These are phyloP conservation scores for Kryptolebias ocellatus DNA, from an alignment of 2,797 vertebrate species.

Conservation along the genomic window DNA sequence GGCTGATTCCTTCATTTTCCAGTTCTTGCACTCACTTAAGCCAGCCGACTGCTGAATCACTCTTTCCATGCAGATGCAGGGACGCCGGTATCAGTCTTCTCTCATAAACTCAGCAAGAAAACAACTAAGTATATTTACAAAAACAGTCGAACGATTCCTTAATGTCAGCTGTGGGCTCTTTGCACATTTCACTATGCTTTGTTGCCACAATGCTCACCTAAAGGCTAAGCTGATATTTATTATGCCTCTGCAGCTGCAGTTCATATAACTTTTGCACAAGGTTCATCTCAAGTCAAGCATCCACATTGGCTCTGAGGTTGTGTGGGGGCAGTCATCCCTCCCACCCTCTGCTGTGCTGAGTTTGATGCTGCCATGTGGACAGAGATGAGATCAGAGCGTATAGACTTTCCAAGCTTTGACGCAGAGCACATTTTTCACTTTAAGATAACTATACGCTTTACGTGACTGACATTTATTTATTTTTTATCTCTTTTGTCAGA, in stretches of 20 bases:
- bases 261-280: conserved; percentile 25
- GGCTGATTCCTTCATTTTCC: conserved; percentile 2
- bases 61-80: background rate
- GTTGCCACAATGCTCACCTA: conserved; percentile 7
- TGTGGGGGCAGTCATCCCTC: conserved; percentile 15
- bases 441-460: conserved; percentile 4
- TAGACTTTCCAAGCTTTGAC: conserved; percentile 11
- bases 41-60: conserved; percentile 1
- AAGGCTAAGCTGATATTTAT: conserved; percentile 42
- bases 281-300: background rate
- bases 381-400: conserved; percentile 32
- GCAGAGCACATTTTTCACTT: conserved; percentile 13
- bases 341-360: conserved; percentile 28
- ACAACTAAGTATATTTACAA: conserved; percentile 11
- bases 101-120: conserved; percentile 6
- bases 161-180: conserved; percentile 16
- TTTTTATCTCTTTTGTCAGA: conserved; percentile 49
- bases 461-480: conserved; percentile 20
- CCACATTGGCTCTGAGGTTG: conserved; percentile 8
- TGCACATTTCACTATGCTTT: conserved; percentile 28
- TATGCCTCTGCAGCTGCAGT: conserved; percentile 35
- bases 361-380: conserved; percentile 28
- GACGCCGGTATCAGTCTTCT: conserved; percentile 7
- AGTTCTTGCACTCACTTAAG: background rate
- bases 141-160: conserved; percentile 30